Percentiles rank a stretch among this genome's conserved stretches.
phyloP scores from a whole-genome alignment of 2,797 vertebrate species.

The Lacerta agilis region DNA sequence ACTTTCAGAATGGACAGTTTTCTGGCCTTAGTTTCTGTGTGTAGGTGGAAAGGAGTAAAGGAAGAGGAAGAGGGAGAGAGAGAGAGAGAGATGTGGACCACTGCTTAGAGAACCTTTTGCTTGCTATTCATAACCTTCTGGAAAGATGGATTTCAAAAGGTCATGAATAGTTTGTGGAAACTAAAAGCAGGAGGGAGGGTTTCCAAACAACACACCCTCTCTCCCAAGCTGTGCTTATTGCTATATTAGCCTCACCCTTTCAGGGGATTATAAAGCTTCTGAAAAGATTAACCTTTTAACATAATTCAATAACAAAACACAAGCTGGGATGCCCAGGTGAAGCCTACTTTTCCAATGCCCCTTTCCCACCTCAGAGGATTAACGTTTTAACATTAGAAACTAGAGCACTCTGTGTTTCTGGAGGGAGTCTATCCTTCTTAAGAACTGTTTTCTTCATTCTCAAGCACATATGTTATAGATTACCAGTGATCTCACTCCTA shows the following conservation, averaged over 20 bases:
- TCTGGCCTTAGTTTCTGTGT: neutral
- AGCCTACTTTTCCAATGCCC: neutral
- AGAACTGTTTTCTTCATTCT: neutral
- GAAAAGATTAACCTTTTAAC: slow-evolving; percentile 60
- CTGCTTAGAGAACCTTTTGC: neutral
- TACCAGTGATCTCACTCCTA: neutral
- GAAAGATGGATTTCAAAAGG: neutral
- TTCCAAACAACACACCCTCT: slow-evolving; percentile 4
- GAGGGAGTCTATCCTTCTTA: neutral
- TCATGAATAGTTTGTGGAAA: neutral
- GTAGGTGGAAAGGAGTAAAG: neutral
- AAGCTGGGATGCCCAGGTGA: neutral
- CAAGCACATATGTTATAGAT: slow-evolving; percentile 13
- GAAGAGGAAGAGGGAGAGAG: neutral
- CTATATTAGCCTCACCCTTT: slow-evolving; percentile 38
- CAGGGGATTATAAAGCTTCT: neutral
- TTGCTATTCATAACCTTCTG: neutral
- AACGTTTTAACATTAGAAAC: slow-evolving; percentile 13
- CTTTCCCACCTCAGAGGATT: slow-evolving; percentile 29
- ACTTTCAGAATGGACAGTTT: neutral
- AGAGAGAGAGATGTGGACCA: too few relatives aligned
- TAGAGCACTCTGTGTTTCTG: neutral
- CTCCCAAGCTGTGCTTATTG: neutral
- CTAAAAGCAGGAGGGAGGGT: neutral
- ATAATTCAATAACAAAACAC: slow-evolving; percentile 47